Conservation (phyloP, 1,140 invertebrate genomes). For the Listronotus bonariensis region DNA sequence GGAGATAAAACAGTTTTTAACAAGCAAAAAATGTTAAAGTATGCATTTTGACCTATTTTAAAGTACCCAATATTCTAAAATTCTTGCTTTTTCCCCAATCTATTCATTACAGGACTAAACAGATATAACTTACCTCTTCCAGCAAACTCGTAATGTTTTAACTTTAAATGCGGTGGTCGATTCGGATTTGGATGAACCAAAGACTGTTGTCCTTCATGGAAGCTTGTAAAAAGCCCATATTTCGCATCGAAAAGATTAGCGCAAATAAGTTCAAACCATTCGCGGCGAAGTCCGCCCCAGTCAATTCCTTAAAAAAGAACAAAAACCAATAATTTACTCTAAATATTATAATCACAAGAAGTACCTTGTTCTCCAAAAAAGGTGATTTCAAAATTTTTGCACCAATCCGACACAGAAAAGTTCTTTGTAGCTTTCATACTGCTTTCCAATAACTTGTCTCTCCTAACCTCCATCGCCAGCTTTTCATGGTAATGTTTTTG, state of each 20-base stretch:
- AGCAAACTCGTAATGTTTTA: constrained; percentile 92
- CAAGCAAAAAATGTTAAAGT: too few relatives aligned
- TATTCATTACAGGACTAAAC: too few relatives aligned
- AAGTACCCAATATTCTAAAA: too few relatives aligned
- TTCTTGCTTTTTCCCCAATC: too few relatives aligned
- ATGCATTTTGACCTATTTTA: too few relatives aligned
- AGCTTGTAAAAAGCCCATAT: constrained; percentile 81
- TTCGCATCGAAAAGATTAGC: constrained; percentile 83
- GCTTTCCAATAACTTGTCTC: constrained; percentile 80
- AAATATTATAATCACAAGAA: not conserved
- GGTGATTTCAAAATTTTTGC: constrained; percentile 88
- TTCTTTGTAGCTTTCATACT: constrained; percentile 85
- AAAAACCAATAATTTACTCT: not conserved
- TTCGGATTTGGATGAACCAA: constrained; percentile 88
- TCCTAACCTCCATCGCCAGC: constrained; percentile 77
- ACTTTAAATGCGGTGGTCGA: constrained; percentile 73
- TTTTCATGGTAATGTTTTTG: constrained; percentile 85
- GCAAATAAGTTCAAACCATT: constrained; percentile 93
- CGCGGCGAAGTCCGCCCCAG: constrained; percentile 89
- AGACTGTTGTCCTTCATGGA: constrained; percentile 82
- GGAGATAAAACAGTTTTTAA: too few relatives aligned
- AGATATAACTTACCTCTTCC: constrained; percentile 71
- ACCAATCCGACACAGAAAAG: constrained; percentile 82
- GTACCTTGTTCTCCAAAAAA: constrained; percentile 90
- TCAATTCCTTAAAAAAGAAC: constrained; percentile 72